Evolutionary conservation across 2,888 invertebrate genomes (phyloP), one percentile per base, ranked within the genome.

Genomic region (Dynastes maya): DNA sequence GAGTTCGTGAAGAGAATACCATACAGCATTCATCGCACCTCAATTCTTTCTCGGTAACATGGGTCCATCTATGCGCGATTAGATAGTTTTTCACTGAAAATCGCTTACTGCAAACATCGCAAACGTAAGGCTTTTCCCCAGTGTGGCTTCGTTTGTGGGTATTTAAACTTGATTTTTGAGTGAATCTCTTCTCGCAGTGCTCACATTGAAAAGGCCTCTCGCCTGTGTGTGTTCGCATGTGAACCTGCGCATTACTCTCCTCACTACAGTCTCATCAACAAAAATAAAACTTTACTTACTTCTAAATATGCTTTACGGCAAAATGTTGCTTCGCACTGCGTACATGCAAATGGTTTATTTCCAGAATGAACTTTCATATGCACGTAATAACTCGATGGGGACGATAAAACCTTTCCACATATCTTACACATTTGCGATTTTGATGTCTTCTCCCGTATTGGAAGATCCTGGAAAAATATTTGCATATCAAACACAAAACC

Each of bases 321-420:
- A 87, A 95, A 95, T 80, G 94, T 93, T 67, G 94, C 94, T 85
- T 94, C 94, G 88, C 95, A 95, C 70, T 92, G 91, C 83, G 93
- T 93, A 89, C 95, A 95, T 85, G 93, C 93, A 89, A 94, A 95
- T 80, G 95, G 95, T 88, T 95, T 95, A 87, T 93, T 94, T 84
- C 94, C 93, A 32, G 95, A 95, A 89, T 95, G 95, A 82, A 94
- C 90, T 88, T 95, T 95, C 94, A 95, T 94, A 88, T 95, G 95
- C 84, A 95, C 95, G 87, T 95, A 95, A 87, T 95, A 95, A 82
- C 94, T 94, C 61, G 94, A 94, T 79, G 94, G 92, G 13, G 94
- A 95, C 77, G 95, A 94, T 81, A 95, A 88, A 80, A 94, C 92
- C 90, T 94, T 94, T 78, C 94, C 94, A 88, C 95, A 95, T 79